Conservation (phyloP, 2,888 invertebrate species). For the Itoplectis maculator region DNA sequence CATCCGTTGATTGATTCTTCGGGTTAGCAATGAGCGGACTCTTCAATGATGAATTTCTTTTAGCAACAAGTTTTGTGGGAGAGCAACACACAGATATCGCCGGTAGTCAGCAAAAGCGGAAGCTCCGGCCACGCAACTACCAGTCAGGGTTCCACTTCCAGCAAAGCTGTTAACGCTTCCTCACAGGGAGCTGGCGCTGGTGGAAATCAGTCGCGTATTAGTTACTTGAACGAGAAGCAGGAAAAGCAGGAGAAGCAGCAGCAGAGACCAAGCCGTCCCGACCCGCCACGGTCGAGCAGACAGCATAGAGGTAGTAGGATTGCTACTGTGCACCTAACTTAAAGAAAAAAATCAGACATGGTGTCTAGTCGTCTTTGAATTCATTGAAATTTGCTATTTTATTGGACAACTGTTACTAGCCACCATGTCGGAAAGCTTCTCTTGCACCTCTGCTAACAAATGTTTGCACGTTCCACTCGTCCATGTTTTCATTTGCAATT, state of each 20-base stretch:
- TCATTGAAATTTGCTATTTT: too few relatives aligned
- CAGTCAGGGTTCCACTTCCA: slow-evolving; percentile 81
- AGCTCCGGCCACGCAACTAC: slow-evolving; percentile 82
- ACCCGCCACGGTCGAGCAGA: slow-evolving; percentile 76
- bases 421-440: neutral
- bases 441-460: neutral
- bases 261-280: slow-evolving; percentile 75
- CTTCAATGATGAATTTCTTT: slow-evolving; percentile 9
- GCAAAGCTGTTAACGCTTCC: slow-evolving; percentile 77
- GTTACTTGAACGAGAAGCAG: slow-evolving; percentile 80
- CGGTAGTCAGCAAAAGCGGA: slow-evolving; percentile 80
- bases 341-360: neutral
- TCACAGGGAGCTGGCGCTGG: slow-evolving; percentile 61
- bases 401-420: too few relatives aligned
- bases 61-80: slow-evolving; percentile 83
- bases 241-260: slow-evolving; percentile 74
- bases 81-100: slow-evolving; percentile 78
- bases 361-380: too few relatives aligned
- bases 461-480: neutral
- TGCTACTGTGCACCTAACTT: neutral
- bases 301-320: slow-evolving; percentile 80
- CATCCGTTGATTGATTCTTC: neutral
- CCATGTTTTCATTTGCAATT: neutral
- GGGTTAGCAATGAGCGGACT: neutral
- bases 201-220: slow-evolving; percentile 79